A percentile compares a stretch with the other conserved stretches of the same genome.
Conservation (phyloP, 2,797 vertebrate species). For the Ctenochaetus hawaiiensis region DNA sequence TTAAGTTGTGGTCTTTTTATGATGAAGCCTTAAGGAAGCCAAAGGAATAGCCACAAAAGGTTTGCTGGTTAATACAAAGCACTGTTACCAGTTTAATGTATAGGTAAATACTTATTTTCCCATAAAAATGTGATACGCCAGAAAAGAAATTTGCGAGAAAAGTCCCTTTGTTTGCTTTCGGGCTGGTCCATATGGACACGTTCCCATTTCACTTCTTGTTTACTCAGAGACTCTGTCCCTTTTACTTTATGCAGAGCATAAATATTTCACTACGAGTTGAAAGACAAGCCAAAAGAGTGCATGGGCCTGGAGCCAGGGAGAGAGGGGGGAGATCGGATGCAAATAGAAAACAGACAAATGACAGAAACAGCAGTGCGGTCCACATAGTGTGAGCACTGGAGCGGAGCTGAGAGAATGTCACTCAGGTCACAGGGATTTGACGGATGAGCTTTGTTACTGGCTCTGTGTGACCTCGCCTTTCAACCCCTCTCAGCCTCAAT, state of each 20-base stretch:
- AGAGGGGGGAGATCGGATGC: slow-evolving; percentile 55
- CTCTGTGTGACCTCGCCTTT: slow-evolving; percentile 78
- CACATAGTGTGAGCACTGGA: slow-evolving; percentile 67
- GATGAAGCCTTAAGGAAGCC: background rate
- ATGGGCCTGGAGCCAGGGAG: slow-evolving; percentile 50
- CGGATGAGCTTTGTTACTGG: slow-evolving; percentile 78
- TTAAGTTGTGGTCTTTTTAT: background rate
- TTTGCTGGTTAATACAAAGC: background rate
- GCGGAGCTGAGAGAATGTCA: slow-evolving; percentile 79
- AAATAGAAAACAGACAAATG: slow-evolving; percentile 81
- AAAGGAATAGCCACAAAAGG: background rate
- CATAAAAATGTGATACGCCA: slow-evolving; percentile 14
- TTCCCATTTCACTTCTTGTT: slow-evolving; percentile 63
- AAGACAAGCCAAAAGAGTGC: slow-evolving; percentile 56
- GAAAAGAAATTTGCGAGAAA: slow-evolving; percentile 22
- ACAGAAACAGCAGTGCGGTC: slow-evolving; percentile 75
- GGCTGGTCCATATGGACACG: slow-evolving; percentile 31
- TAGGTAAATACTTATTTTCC: background rate
- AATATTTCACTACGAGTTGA: slow-evolving; percentile 75
- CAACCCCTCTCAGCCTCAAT: slow-evolving; percentile 75
- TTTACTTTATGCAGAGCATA: slow-evolving; percentile 60
- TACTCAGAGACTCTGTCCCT: slow-evolving; percentile 53
- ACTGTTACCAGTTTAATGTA: background rate
- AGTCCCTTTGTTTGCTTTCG: slow-evolving; percentile 36
- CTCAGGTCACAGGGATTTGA: slow-evolving; percentile 78